phyloP scores from a whole-genome alignment of 2,113 vertebrate species.

The Todiramphus chloris region DNA sequence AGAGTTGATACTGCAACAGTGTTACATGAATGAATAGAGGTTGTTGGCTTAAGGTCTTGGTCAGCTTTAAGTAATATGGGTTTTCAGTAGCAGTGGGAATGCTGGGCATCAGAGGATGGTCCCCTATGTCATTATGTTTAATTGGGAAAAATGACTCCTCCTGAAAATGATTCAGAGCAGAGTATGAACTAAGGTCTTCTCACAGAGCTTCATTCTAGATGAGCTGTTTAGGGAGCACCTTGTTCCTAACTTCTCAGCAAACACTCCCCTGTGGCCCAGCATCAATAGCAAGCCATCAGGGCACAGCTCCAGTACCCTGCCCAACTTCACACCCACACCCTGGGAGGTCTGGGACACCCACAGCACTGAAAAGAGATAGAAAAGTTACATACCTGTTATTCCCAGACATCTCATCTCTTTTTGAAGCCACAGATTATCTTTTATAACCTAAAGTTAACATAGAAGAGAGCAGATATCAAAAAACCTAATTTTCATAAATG shows the following conservation, averaged over 20 bases:
- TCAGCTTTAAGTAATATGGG: not conserved
- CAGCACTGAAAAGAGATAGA: not conserved
- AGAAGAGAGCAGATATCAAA: not conserved
- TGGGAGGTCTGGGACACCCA: not conserved
- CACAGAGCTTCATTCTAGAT: not conserved
- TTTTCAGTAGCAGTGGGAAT: not conserved
- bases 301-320: not conserved
- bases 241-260: not conserved
- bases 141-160: not conserved
- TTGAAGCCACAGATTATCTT: not conserved
- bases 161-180: not conserved
- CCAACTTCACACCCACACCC: not conserved
- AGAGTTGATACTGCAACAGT: not conserved
- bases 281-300: not conserved
- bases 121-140: not conserved
- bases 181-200: not conserved
- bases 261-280: not conserved
- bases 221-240: not conserved
- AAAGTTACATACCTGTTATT: constrained; percentile 41
- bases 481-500: not conserved
- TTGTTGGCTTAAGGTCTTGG: not conserved
- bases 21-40: not conserved
- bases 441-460: constrained; percentile 39
- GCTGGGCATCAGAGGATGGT: not conserved
- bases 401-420: not conserved